Evolutionary conservation across 2,797 vertebrate species (phyloP), one percentile per base, ranked within the genome.

Genomic region (Lates japonicus): DNA sequence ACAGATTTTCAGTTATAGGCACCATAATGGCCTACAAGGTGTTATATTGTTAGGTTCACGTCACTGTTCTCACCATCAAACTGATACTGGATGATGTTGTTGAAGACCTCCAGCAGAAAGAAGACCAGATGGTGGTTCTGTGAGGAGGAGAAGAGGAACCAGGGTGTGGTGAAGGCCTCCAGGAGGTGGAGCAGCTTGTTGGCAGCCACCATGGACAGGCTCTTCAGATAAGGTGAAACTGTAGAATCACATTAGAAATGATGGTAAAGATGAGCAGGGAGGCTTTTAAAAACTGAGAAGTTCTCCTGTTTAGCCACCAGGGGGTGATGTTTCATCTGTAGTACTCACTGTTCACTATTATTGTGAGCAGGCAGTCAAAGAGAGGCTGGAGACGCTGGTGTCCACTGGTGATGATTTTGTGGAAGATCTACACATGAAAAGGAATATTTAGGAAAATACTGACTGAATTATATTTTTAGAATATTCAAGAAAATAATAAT

Each of bases 31-130:
- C 25, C 14, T n/a, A 29, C 13, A 35, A 19, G 10, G 14, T 42
- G 14, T 29, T 20, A 12, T 12, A 44, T 2, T 1, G 16, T 49
- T 7, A 5, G 17, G 35, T 22, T 33, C 2, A 65, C 3, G 3
- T 58, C 14, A 8, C 10, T 7, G 6, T 19, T 59, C 92, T 83
- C 59, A 99, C 98, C 98, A 20, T 99, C 98, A 83, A 99, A 99
- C 93, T 99, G 98, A 85, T 99, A 99, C 94, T 99, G 98, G 88
- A 99, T 99, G 78, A 99, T 97, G 92, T 99, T 99, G 94, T 99
- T 99, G 93, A 98, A 99, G 87, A 97, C 96, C 88, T 99, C 98
- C 52, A 99, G 94, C 68, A 99, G 92, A 89, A 99, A 99, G 95
- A 99, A 99, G 81, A 97, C 96, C 7, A 99, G 96, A 81, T 99